Conservation (phyloP, 1,140 invertebrate genomes). For the Wiebesia pumilae region DNA sequence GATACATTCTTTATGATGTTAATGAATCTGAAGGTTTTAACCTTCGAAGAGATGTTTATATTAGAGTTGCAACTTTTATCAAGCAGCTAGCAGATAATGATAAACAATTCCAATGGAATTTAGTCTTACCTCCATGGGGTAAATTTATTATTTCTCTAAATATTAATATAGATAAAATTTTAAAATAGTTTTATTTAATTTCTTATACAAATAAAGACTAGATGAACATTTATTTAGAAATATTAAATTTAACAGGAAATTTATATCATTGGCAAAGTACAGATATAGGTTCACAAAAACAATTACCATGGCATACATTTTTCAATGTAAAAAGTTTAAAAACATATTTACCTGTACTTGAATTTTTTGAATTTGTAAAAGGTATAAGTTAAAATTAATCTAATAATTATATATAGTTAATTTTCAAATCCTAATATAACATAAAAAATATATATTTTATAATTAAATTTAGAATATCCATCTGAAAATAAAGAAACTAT, state of each 20-base stretch:
- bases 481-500: slow-evolving; percentile 69
- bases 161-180: no score
- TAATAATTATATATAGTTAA: slow-evolving; percentile 7
- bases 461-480: slow-evolving; percentile 60
- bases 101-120: slow-evolving; percentile 74
- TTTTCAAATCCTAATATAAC: background rate
- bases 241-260: slow-evolving; percentile 59
- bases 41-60: slow-evolving; percentile 94
- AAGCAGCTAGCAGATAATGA: slow-evolving; percentile 78
- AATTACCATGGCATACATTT: slow-evolving; percentile 87
- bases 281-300: slow-evolving; percentile 73
- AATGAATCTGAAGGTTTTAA: slow-evolving; percentile 98
- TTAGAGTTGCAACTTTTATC: slow-evolving; percentile 90
- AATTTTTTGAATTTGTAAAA: slow-evolving; percentile 88
- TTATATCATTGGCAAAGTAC: slow-evolving; percentile 92
- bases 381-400: slow-evolving; percentile 67
- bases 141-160: slow-evolving; percentile 59
- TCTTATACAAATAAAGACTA: background rate
- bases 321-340: slow-evolving; percentile 90
- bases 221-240: background rate
- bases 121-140: slow-evolving; percentile 94
- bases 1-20: slow-evolving; percentile 92
- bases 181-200: no score
- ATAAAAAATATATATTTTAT: background rate
- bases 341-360: slow-evolving; percentile 89